Percentiles rank a stretch among this genome's conserved stretches.
Evolutionary conservation across 2,888 invertebrate genomes (phyloP).

Genomic region (Tetanocera ferruginea): DNA sequence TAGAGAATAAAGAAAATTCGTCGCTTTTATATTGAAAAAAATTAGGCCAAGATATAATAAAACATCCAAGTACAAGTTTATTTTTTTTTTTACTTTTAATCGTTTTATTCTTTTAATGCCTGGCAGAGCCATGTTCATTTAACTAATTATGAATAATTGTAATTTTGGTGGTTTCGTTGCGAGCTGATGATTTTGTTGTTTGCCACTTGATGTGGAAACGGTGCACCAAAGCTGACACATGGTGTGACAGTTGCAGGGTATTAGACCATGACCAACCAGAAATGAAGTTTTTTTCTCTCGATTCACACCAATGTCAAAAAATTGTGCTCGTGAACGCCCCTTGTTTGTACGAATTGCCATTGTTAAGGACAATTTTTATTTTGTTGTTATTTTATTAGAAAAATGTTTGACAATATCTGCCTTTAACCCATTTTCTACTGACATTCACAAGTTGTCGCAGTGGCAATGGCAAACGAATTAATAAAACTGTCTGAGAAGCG

Average conservation of each 20-base stretch:
- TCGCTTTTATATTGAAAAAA: too few species aligned
- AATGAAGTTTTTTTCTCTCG: conserved; percentile 44
- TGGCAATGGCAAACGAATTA: conserved; percentile 13
- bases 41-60: too few species aligned
- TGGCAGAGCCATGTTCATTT: too few species aligned
- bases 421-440: neutral
- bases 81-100: too few species aligned
- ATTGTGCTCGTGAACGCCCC: too few species aligned
- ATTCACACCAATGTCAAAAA: neutral
- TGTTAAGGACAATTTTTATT: too few species aligned
- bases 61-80: too few species aligned
- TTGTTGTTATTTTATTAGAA: too few species aligned
- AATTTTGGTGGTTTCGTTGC: neutral
- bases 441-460: neutral
- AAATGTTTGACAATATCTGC: too few species aligned
- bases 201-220: neutral
- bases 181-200: neutral
- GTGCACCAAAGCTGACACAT: conserved; percentile 7
- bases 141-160: neutral
- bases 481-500: conserved; percentile 43
- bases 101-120: too few species aligned
- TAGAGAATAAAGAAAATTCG: too few species aligned
- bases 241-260: conserved; percentile 22
- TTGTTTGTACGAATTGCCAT: too few species aligned
- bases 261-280: conserved; percentile 44